These are phyloP conservation scores for Diploscapter pachys DNA, from an alignment of 1,140 invertebrate genomes.

Conservation along the genomic window DNA sequence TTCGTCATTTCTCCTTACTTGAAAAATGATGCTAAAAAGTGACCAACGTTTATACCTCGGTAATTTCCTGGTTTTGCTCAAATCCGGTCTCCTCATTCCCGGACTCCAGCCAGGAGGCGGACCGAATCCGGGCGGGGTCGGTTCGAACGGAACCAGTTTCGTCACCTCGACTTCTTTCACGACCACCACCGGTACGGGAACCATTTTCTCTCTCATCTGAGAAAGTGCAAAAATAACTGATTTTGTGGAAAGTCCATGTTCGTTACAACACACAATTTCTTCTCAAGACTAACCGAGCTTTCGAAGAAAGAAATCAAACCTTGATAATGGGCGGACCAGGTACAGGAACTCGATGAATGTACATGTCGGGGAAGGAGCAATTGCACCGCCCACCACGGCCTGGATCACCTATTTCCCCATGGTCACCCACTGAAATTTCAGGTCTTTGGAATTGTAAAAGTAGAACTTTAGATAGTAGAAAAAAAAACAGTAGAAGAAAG, in stretches of 20 bases:
- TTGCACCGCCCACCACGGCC: constrained; percentile 49
- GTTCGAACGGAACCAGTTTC: constrained; percentile 56
- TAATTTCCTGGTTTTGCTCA: constrained; percentile 40
- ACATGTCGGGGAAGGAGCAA: constrained; percentile 55
- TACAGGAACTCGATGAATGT: constrained; percentile 52
- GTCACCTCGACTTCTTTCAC: constrained; percentile 58
- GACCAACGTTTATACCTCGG: constrained; percentile 14
- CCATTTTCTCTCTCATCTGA: constrained; percentile 55
- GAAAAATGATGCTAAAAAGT: too few relatives aligned
- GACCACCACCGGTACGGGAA: constrained; percentile 56
- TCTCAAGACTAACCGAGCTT: too few relatives aligned
- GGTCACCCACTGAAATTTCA: background rate
- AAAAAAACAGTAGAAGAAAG: too few relatives aligned
- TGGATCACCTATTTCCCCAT: constrained; percentile 46
- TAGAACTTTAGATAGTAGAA: too few relatives aligned
- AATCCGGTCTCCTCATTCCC: constrained; percentile 51
- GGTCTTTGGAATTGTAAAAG: too few relatives aligned
- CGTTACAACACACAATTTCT: too few relatives aligned
- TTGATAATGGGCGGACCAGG: constrained; percentile 52
- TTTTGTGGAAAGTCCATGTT: background rate
- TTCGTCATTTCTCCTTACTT: too few relatives aligned
- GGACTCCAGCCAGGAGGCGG: constrained; percentile 53
- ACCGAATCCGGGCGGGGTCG: constrained; percentile 56
- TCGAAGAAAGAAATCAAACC: background rate
- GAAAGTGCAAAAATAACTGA: constrained; percentile 7